Percentiles rank a stretch among this genome's conserved stretches.
phyloP scores from a whole-genome alignment of 2,797 vertebrate genomes.

The Sebastes trivittatus region DNA sequence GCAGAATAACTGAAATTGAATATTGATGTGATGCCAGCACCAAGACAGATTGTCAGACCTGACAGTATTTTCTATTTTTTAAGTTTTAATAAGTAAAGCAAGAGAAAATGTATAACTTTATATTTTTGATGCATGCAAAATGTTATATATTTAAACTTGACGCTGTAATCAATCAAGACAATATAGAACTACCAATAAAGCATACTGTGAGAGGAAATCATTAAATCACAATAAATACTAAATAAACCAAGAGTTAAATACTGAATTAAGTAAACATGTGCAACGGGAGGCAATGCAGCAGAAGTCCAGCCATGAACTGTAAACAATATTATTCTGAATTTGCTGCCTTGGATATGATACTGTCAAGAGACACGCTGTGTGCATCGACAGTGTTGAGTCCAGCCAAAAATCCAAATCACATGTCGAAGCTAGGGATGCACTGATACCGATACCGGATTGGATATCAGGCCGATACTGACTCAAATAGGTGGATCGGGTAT shows the following conservation, averaged over 20 bases:
- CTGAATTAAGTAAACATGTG: constrained; percentile 16
- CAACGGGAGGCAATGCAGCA: background rate
- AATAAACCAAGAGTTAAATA: constrained; percentile 13
- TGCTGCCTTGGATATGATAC: background rate
- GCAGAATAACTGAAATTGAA: constrained; percentile 49
- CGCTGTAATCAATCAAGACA: background rate
- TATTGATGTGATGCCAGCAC: constrained; percentile 49
- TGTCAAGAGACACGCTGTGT: background rate
- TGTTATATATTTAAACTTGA: background rate
- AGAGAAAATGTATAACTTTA: background rate
- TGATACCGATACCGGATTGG: too few relatives aligned
- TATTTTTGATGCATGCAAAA: background rate
- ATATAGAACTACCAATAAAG: background rate
- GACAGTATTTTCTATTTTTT: constrained; percentile 8
- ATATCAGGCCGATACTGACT: too few relatives aligned
- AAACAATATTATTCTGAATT: background rate
- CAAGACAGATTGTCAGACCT: constrained; percentile 16
- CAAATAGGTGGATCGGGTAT: rapidly evolving
- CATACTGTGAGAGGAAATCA: background rate
- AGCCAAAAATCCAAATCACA: background rate
- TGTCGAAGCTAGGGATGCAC: background rate
- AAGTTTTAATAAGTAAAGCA: background rate
- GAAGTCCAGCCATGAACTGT: background rate
- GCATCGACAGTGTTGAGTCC: background rate
- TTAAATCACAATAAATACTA: background rate